phyloP scores from a whole-genome alignment of 1,140 invertebrate genomes.

The Zeugodacus cucurbitae region DNA sequence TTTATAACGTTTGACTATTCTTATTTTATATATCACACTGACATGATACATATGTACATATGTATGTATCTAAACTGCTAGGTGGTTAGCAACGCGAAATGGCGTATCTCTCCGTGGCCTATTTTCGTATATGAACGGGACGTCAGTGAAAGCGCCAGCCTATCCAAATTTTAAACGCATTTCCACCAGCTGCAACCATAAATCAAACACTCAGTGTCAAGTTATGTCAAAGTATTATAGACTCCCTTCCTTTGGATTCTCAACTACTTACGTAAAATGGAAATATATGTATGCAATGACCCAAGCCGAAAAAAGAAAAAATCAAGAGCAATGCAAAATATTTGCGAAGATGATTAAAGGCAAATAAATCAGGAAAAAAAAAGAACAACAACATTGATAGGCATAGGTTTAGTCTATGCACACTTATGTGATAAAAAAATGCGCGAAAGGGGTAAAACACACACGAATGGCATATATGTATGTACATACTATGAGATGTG shows the following conservation, averaged over 20 bases:
- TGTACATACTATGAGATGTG: background rate
- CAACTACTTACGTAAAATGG: background rate
- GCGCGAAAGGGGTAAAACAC: background rate
- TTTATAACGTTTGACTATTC: no score
- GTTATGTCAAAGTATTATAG: background rate
- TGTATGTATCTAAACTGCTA: no score
- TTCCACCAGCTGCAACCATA: background rate
- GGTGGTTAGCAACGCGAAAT: no score
- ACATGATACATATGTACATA: no score
- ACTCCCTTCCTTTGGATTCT: background rate
- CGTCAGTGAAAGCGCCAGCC: no score
- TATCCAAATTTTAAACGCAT: background rate
- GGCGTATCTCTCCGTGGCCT: no score
- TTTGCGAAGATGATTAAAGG: conserved; percentile 7
- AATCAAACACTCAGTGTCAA: conserved; percentile 9
- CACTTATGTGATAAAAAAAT: background rate
- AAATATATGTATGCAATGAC: background rate
- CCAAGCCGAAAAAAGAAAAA: background rate
- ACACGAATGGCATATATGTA: background rate
- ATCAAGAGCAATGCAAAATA: conserved; percentile 21
- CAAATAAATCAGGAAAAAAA: background rate
- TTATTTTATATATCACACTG: no score
- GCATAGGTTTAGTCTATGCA: background rate
- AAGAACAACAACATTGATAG: background rate
- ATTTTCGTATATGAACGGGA: no score